phyloP scores from a whole-genome alignment of 53 echinoderm and acorn worm species.

The Crossaster papposus region DNA sequence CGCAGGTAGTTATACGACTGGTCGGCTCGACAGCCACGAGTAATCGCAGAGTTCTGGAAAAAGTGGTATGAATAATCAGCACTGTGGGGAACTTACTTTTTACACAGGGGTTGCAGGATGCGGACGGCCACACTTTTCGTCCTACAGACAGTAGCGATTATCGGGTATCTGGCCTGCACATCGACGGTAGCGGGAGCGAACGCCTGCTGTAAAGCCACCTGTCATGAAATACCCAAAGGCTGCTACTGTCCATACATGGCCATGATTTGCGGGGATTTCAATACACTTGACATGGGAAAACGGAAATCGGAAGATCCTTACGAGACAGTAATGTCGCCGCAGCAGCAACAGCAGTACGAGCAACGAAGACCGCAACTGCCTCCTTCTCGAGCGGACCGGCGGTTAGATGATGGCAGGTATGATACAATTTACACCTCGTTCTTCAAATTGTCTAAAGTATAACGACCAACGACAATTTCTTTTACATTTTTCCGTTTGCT shows the following conservation, averaged over 20 bases:
- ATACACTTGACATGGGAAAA: conserved; percentile 57
- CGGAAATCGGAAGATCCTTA: conserved; percentile 32
- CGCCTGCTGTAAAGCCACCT: conserved; percentile 48
- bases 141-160: conserved; percentile 48
- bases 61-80: conserved; percentile 52
- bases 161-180: conserved; percentile 47
- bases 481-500: too few relatives aligned
- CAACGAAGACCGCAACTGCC: conserved; percentile 12
- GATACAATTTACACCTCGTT: neutral
- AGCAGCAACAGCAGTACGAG: conserved; percentile 23
- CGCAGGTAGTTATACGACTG: conserved; percentile 10
- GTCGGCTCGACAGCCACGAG: conserved; percentile 24
- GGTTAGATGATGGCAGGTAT: conserved; percentile 40
- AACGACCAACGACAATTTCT: too few relatives aligned
- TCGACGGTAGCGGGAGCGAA: conserved; percentile 35
- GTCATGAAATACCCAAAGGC: conserved; percentile 46
- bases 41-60: conserved; percentile 4
- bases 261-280: conserved; percentile 27
- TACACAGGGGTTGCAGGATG: conserved; percentile 48
- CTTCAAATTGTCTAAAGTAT: neutral
- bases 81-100: conserved; percentile 35
- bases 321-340: conserved; percentile 28
- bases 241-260: conserved; percentile 46
- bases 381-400: conserved; percentile 10
- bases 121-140: conserved; percentile 52